Evolutionary conservation across 2,888 invertebrate genomes (phyloP).

Genomic region (Heliconius sara): DNA sequence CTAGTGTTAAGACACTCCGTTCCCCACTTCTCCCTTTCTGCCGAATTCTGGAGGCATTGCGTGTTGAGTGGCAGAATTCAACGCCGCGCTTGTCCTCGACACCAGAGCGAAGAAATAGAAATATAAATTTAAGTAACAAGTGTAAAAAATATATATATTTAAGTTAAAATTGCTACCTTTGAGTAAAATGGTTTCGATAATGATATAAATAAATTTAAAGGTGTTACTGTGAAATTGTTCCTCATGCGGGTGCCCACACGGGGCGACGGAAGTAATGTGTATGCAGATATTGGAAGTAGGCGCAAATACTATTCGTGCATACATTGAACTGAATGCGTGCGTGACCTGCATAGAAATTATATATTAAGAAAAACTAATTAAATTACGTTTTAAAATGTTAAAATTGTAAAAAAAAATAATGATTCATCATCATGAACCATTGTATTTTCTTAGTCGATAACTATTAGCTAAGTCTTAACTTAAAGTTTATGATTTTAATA

Average conservation of each 20-base stretch:
- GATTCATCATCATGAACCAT: not conserved
- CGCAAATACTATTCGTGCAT: conserved; percentile 57
- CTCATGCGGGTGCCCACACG: conserved; percentile 76
- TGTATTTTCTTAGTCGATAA: not conserved
- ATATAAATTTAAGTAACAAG: too few species aligned
- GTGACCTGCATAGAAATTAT: conserved; percentile 64
- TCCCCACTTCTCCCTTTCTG: too few species aligned
- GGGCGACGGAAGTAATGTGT: conserved; percentile 71
- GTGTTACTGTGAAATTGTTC: conserved; percentile 40
- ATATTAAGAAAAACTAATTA: not conserved
- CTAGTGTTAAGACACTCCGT: too few species aligned
- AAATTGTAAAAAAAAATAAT: not conserved
- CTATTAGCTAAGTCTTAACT: too few species aligned
- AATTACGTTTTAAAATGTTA: not conserved
- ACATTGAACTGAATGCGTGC: conserved; percentile 65
- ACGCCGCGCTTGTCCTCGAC: too few species aligned
- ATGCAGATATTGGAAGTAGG: conserved; percentile 63
- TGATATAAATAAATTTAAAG: conserved; percentile 15
- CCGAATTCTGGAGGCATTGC: too few species aligned
- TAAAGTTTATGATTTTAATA: too few species aligned
- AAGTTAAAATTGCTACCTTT: not conserved
- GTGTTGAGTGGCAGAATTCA: too few species aligned
- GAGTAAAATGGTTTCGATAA: conserved; percentile 2
- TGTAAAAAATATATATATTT: not conserved
- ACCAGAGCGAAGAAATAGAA: too few species aligned